A percentile compares a stretch with the other conserved stretches of the same genome.
Evolutionary conservation across 64 coral and sea anemone genomes (phyloP).

Genomic region (Porites australiensis): DNA sequence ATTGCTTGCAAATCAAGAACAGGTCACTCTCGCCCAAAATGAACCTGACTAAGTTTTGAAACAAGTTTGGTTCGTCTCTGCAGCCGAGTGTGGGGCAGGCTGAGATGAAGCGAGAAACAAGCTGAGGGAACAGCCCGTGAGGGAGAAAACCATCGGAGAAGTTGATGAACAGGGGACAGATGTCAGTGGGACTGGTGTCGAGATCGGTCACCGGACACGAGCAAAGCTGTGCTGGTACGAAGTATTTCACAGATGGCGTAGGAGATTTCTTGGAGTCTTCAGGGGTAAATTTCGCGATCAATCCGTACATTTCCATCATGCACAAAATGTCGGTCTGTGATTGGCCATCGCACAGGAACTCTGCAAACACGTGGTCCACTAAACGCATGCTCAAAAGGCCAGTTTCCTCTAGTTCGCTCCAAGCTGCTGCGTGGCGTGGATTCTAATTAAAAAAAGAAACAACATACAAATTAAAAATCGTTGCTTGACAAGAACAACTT

Average conservation of each 20-base stretch:
- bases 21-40: conserved; percentile 42
- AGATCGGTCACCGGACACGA: conserved; percentile 34
- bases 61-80: conserved; percentile 49
- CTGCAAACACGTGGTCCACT: conserved; percentile 64
- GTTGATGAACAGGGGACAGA: conserved; percentile 48
- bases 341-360: conserved; percentile 41
- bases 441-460: conserved; percentile 28
- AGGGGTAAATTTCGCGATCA: conserved; percentile 53
- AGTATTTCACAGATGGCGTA: not conserved
- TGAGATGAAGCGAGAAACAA: conserved; percentile 61
- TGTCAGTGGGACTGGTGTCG: not conserved
- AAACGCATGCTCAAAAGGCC: conserved; percentile 64
- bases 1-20: conserved; percentile 50
- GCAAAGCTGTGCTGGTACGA: conserved; percentile 61
- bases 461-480: not conserved
- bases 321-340: conserved; percentile 50
- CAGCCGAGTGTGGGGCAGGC: conserved; percentile 30
- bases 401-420: conserved; percentile 58
- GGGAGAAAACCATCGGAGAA: conserved; percentile 68
- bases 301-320: conserved; percentile 75
- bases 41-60: conserved; percentile 51
- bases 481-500: not conserved
- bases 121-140: conserved; percentile 42
- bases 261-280: not conserved
- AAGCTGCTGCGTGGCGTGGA: conserved; percentile 34